These are phyloP conservation scores for Gymnoscopelus braueri DNA, from an alignment of 2,797 vertebrate species.

Conservation along the genomic window DNA sequence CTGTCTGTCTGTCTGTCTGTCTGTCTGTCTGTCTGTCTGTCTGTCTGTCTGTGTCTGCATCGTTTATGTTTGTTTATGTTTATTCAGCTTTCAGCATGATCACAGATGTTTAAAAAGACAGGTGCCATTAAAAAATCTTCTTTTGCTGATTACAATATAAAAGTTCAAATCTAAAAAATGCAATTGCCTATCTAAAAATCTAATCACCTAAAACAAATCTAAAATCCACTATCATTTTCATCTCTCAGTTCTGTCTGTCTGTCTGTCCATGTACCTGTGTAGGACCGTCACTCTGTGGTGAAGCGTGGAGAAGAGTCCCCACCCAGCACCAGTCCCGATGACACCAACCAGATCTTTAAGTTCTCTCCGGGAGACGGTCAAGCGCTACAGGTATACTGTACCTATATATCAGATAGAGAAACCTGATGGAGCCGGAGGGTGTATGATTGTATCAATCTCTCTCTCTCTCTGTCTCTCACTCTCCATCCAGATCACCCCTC, in stretches of 20 bases:
- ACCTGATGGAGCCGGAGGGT: not conserved
- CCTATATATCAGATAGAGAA: not conserved
- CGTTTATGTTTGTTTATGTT: too few species aligned
- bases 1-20: not conserved
- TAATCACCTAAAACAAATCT: too few species aligned
- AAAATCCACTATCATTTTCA: too few species aligned
- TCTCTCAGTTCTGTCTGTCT: not conserved
- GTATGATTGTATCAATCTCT: slow-evolving; percentile 12
- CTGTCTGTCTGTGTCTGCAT: not conserved
- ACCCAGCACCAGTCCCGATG: slow-evolving; percentile 84
- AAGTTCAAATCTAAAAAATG: too few species aligned
- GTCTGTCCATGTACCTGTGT: not conserved
- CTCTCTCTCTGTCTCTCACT: slow-evolving; percentile 42
- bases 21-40: not conserved
- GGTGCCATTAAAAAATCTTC: too few species aligned
- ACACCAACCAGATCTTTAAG: slow-evolving; percentile 83
- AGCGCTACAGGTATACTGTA: slow-evolving; percentile 82
- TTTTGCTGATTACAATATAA: too few species aligned
- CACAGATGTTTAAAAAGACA: too few species aligned
- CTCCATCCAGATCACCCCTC: slow-evolving; percentile 87
- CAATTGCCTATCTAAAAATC: too few species aligned
- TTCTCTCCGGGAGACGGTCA: slow-evolving; percentile 86
- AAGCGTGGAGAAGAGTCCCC: slow-evolving; percentile 85
- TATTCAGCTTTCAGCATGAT: too few species aligned
- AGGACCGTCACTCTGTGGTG: slow-evolving; percentile 88